Base-by-base conservation (phyloP, 2,113 vertebrate species). In the Laticauda laticaudata region DNA sequence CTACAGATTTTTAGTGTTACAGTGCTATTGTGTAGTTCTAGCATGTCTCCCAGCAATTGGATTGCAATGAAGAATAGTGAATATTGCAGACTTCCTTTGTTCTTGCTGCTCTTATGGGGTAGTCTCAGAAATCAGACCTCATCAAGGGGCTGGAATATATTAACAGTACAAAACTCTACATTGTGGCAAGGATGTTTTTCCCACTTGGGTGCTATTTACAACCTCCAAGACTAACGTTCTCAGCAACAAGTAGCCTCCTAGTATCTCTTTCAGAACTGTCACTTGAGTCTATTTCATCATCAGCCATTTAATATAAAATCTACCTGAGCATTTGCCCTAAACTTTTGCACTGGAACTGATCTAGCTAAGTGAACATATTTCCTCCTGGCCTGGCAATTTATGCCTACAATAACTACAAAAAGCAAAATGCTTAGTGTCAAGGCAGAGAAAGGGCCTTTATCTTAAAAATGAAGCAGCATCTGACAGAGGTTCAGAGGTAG, bases 401-500 rank as follows among this genome's bases (percentile, higher is more conserved):
- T 43, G 14, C n/a, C 59, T 88, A 92, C n/a, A 53, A 85, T 75
- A 26, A 14, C 48, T 26, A 51, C 86, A 92, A 86, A 0, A 24
- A 93, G 91, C 75, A 86, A 56, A 29, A 23, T 6, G 86, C 75
- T 54, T 1, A 3, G n/a, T 14, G n/a, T 29, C 61, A 93, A 88
- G 5, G 61, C 3, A 10, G 0, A 43, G 1, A 5, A 51, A 54
- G 92, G 4, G 56, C 91, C 56, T 94, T 93, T 92, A 64, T 93
- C 95, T 92, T 12, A 1, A 43, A 75, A 92, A 90, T 91, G 93
- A 34, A 93, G 92, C 88, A 93, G 91, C 94, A 93, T n/a, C 90
- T 95, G 90, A 85, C 1, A 0, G 48, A 87, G 88, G 6, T 89
- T 93, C 85, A 51, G 86, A 86, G 55, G 89, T 0, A 48, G 39